phyloP scores from a whole-genome alignment of 2,113 vertebrate genomes.

The Chaenogobius annularis region DNA sequence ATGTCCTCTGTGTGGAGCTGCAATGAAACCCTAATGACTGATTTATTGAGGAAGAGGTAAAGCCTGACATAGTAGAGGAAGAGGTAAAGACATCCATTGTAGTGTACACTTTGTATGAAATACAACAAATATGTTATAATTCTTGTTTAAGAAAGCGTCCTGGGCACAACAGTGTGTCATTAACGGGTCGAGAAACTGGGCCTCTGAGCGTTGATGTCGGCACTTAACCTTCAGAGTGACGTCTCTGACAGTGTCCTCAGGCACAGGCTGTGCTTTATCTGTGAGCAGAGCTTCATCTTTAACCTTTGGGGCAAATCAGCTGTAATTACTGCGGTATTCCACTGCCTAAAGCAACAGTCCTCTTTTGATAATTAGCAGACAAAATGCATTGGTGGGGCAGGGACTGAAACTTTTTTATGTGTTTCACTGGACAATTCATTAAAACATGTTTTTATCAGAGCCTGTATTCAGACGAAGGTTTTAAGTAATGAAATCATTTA shows the following conservation, averaged over 20 bases:
- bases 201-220: constrained; percentile 7
- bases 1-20: neutral
- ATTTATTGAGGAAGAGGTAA: too few species aligned
- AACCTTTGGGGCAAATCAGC: constrained; percentile 27
- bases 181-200: constrained; percentile 5
- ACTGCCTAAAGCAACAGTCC: neutral
- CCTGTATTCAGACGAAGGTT: neutral
- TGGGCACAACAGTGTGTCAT: neutral
- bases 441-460: neutral
- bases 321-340: neutral
- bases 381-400: constrained; percentile 8
- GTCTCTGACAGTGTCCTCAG: constrained; percentile 7
- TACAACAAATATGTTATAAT: too few species aligned
- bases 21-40: neutral
- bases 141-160: neutral
- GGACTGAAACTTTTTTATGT: neutral
- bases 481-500: neutral
- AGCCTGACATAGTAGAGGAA: too few species aligned
- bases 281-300: constrained; percentile 4
- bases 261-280: constrained; percentile 4
- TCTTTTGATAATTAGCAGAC: constrained; percentile 18
- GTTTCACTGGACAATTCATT: too few species aligned
- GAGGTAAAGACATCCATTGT: too few species aligned
- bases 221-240: constrained; percentile 16
- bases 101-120: too few species aligned